Base-by-base conservation (phyloP, 2,797 vertebrate species). In the Vipera ursinii region DNA sequence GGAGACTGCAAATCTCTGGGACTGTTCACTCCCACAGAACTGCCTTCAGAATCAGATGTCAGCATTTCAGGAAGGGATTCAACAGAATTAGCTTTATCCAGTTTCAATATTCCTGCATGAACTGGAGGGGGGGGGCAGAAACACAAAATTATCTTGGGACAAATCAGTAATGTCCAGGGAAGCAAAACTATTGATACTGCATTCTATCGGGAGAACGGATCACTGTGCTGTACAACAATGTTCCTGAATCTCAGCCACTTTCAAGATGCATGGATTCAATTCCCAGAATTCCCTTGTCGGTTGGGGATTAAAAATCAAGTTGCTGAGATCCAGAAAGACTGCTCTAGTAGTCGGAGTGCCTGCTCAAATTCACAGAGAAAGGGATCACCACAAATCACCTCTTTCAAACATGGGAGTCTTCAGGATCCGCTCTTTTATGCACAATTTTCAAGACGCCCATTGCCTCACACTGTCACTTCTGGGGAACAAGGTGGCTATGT, bases 31-130 rank as follows among this genome's bases (percentile, higher is more conserved):
- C 98, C 99, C 93, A 97, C 98, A 0, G 97, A 99, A 98, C 99
- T 99, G 93, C 99, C 98, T 97, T 99, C 99, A 0, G 99, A 99
- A 96, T 99, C 99, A 5, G 99, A 99, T 0, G 98, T 99, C 95
- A 99, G 94, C 69, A 99, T 96, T 94, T 99, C 99, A 96, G 98
- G 98, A 96, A 99, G 98, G n/a, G 99, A 99, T 94, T 99, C 99
- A 55, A 98, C 96, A 7, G 99, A 99, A 97, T 98, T 99, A 38
- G 97, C 97, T 94, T 98, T 98, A 94, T 95, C 97, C 59, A 98
- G 97, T 96, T 98, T 98, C 92, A 98, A 91, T 92, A 98, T 97
- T 87, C 97, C 97, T 95, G 96, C 94, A 96, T 73, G 5, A 82
- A 94, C 95, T 86, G 32, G 14, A 7, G 14, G 2, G 89, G 92